Conservation (phyloP, 30 jellyfish, hydroid and myxozoan species). For the Euphysa ruthae region DNA sequence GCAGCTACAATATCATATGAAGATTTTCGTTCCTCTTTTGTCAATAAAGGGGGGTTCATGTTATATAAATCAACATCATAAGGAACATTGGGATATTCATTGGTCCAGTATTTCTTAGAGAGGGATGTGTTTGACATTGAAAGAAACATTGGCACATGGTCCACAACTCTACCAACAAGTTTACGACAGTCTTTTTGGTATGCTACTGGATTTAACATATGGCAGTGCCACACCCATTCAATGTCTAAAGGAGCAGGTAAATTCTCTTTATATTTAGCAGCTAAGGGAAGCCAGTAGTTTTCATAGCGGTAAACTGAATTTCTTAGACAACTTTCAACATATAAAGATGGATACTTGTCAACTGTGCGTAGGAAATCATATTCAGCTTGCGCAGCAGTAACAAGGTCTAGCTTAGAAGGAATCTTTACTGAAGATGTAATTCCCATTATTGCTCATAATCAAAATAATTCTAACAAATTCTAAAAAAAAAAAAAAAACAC, state of each 20-base stretch:
- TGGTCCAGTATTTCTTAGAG: constrained; percentile 54
- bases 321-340: background rate
- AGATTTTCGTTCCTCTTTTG: constrained; percentile 5
- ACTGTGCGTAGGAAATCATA: constrained; percentile 32
- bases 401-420: constrained; percentile 17
- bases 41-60: constrained; percentile 29
- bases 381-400: constrained; percentile 31
- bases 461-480: too few species aligned
- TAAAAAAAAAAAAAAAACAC: too few species aligned
- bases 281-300: constrained; percentile 38
- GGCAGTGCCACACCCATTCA: constrained; percentile 53
- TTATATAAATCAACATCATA: constrained; percentile 45
- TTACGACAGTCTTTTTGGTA: constrained; percentile 25
- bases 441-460: too few species aligned
- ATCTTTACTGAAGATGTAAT: background rate
- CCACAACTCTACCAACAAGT: constrained; percentile 24
- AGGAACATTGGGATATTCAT: constrained; percentile 54
- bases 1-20: constrained; percentile 48
- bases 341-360: constrained; percentile 13
- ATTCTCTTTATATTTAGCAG: constrained; percentile 1
- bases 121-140: background rate
- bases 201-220: constrained; percentile 27
- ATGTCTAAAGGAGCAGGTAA: constrained; percentile 43
- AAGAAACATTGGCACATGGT: constrained; percentile 17
- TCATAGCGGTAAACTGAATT: constrained; percentile 36